These are phyloP conservation scores for Erannis defoliaria DNA, from an alignment of 2,888 invertebrate genomes.

Conservation along the genomic window DNA sequence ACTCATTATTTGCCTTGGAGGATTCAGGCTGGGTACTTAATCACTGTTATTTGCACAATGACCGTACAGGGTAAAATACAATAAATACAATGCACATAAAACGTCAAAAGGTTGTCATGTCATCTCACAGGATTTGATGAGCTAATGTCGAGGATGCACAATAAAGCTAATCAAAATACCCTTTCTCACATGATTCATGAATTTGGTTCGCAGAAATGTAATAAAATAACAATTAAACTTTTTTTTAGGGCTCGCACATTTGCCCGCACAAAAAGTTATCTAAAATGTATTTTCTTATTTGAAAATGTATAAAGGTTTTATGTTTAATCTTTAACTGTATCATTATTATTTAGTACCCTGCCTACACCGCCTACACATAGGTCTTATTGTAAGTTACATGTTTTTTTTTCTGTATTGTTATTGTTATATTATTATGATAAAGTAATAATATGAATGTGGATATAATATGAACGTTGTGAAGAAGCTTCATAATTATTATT, in stretches of 20 bases:
- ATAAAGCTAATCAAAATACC: slow-evolving; percentile 31
- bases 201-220: slow-evolving; percentile 7
- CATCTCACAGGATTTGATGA: slow-evolving; percentile 13
- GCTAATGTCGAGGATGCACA: slow-evolving; percentile 16
- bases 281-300: slow-evolving; percentile 3
- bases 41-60: slow-evolving; percentile 23
- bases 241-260: neutral
- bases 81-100: neutral
- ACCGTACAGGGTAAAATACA: slow-evolving; percentile 6
- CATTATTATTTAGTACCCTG: no score
- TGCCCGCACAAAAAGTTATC: neutral
- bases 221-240: slow-evolving; percentile 23
- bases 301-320: neutral
- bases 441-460: no score
- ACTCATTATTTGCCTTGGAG: slow-evolving; percentile 19
- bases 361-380: no score
- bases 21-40: no score
- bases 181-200: slow-evolving; percentile 11
- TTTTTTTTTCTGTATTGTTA: no score
- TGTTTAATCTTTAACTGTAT: neutral
- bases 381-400: no score
- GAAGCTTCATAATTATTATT: no score
- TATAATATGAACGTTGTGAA: no score
- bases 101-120: slow-evolving; percentile 15
- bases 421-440: no score